Evolutionary conservation across 2,113 vertebrate genomes (phyloP), one percentile per base, ranked within the genome.

Genomic region (Pseudolaguvia tuberculata): DNA sequence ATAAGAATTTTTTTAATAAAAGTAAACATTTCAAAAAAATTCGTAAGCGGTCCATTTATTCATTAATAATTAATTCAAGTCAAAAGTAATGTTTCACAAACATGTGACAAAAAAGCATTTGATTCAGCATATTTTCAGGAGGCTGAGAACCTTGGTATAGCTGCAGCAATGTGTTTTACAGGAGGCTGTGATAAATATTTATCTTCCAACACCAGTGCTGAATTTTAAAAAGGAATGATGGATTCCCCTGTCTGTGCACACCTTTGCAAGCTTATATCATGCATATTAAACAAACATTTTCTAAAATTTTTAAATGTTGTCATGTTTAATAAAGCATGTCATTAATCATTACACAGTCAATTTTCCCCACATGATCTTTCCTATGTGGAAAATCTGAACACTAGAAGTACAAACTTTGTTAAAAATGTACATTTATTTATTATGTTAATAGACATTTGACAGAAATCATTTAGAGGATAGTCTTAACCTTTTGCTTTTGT

Each of bases 251-350:
- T 89, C 89, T 85, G 70, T 83, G 77, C 73, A 84, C 84, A 84
- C 88, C 89, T 91, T 88, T 87, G 86, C 87, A 89, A 87, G 80
- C 75, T 77, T 81, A 82, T 81, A 88, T 86, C 86, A 89, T 92
- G 85, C 87, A 90, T 92, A 91, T 90, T 90, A 86, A 92, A 88
- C 87, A 84, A 71, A 82, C 80, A 86, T 85, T 80, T 87, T 83
- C 86, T 90, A 90, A 90, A 89, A 81, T 90, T 89, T 91, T 89
- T 88, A 86, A 84, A 90, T 86, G 86, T 90, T 90, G 89, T 90
- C 90, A 90, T 87, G 81, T 88, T 88, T 85, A 90, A 85, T 91
- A 87, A 90, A 88, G 78, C 85, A 88, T 86, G 70, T 86, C 82
- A 89, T 90, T 84, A 89, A 85, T 87, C 81, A 84, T 83, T 58